These are phyloP conservation scores for Crocuta crocuta DNA, from an alignment of 2,113 vertebrate species.

Conservation along the genomic window DNA sequence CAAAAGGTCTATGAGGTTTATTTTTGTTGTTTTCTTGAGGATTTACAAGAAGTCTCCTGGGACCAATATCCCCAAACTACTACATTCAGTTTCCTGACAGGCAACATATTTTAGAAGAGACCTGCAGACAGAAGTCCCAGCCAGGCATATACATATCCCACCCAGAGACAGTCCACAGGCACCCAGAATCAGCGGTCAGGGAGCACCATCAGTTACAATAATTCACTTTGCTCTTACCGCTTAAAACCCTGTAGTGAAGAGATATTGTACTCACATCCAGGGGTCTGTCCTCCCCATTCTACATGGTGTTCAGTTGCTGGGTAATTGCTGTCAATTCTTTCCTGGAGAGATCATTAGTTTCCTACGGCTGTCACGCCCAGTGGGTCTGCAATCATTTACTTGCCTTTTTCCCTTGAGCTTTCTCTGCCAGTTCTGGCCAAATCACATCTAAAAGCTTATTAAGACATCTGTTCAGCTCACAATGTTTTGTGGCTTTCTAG, in stretches of 20 bases:
- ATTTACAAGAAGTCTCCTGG: constrained; percentile 41
- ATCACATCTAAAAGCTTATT: neutral
- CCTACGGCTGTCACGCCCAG: constrained; percentile 50
- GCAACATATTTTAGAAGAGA: constrained; percentile 52
- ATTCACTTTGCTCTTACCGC: neutral
- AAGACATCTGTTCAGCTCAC: neutral
- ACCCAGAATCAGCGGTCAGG: rapidly evolving
- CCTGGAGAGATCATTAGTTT: neutral
- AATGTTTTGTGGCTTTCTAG: neutral
- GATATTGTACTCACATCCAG: constrained; percentile 55
- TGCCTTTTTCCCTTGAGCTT: constrained; percentile 17
- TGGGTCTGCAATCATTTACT: constrained; percentile 34
- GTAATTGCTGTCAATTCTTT: neutral
- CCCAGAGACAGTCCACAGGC: neutral
- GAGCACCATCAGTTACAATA: neutral
- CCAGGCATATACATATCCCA: neutral
- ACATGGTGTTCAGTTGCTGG: neutral
- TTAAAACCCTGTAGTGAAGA: constrained; percentile 20
- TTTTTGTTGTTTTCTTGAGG: constrained; percentile 6
- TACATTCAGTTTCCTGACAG: constrained; percentile 42
- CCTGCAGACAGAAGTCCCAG: constrained; percentile 5
- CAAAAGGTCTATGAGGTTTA: constrained; percentile 47
- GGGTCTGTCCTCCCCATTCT: constrained; percentile 12
- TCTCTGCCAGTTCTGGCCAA: neutral
- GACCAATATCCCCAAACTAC: constrained; percentile 17